These are phyloP conservation scores for Sebastes cheni DNA, from an alignment of 2,797 vertebrate genomes.

Conservation along the genomic window DNA sequence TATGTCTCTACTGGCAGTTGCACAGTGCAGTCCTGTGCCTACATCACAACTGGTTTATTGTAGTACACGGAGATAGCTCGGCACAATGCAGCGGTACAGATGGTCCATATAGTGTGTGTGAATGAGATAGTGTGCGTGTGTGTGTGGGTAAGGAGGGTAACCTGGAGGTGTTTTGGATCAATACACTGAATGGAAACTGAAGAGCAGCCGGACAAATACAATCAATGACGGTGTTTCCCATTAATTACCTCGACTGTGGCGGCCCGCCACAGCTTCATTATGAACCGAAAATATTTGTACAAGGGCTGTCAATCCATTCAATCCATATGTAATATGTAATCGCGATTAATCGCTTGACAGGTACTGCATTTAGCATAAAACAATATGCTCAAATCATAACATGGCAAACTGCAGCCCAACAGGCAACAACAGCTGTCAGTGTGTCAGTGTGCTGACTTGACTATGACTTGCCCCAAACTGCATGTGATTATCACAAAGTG, in stretches of 20 bases:
- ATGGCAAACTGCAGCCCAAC: too few relatives aligned
- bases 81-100: slow-evolving; percentile 16
- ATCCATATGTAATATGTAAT: too few relatives aligned
- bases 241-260: background rate
- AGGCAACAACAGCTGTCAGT: too few relatives aligned
- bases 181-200: background rate
- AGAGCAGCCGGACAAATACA: background rate
- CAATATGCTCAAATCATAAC: too few relatives aligned
- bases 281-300: background rate
- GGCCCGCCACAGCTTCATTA: background rate
- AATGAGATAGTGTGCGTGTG: background rate
- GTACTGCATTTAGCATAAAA: too few relatives aligned
- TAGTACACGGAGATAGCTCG: background rate
- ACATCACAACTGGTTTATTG: slow-evolving; percentile 41
- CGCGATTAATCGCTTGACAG: too few relatives aligned
- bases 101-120: background rate
- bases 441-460: too few relatives aligned
- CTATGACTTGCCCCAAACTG: too few relatives aligned
- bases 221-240: background rate
- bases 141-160: background rate
- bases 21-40: slow-evolving; percentile 9
- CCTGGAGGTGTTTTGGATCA: background rate
- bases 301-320: too few relatives aligned
- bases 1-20: slow-evolving; percentile 25
- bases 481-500: too few relatives aligned